Evolutionary conservation across 2,888 invertebrate species (phyloP), one percentile per base, ranked within the genome.

Genomic region (Acrobasis consociella): DNA sequence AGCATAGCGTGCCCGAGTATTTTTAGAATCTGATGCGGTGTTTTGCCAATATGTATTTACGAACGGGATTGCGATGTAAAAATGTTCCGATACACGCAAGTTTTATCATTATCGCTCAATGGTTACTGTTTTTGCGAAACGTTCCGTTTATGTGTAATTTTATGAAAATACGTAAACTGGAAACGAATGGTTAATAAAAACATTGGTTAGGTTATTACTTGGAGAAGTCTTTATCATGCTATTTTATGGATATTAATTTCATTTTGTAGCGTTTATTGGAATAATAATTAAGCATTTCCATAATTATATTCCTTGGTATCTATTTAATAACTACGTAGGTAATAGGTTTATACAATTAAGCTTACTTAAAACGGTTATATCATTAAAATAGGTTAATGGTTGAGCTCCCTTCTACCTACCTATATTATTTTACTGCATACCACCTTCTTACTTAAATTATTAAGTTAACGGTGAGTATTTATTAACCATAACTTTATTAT

Each of bases 21-120:
- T 91, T 91, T 90, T 91, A 91, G 91, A 31, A 86, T 81, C 80
- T 90, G 91, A 91, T 89, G 86, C 77, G 80, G 77, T 83, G 87
- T 88, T 89, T 86, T 85, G 84, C 83, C 71, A 78, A 69, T 65
- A 65, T 72, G 75, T 76, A 77, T 80, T 78, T 75, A 75, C 73
- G 72, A 73, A 69, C 69, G 60, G 61, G 61, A 67, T 73, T 76
- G 80, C 74, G 76, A 72, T 72, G 79, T 71, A 74, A 77, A 73
- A 78, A 77, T 74, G 74, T 68, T 69, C 15, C 7, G 31, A n/a
- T 31, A 60, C 17, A 17, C 39, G 39, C 42, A 16, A 17, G 56
- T 56, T 56, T 56, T 56, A 56, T 42, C 56, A 42, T 42, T 56
- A 56, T 56, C 56, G 9, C 22, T 11, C 39, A 10, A 39, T 16